Base-by-base conservation (phyloP, 2,113 vertebrate species). In the Gallinago jamesoni region DNA sequence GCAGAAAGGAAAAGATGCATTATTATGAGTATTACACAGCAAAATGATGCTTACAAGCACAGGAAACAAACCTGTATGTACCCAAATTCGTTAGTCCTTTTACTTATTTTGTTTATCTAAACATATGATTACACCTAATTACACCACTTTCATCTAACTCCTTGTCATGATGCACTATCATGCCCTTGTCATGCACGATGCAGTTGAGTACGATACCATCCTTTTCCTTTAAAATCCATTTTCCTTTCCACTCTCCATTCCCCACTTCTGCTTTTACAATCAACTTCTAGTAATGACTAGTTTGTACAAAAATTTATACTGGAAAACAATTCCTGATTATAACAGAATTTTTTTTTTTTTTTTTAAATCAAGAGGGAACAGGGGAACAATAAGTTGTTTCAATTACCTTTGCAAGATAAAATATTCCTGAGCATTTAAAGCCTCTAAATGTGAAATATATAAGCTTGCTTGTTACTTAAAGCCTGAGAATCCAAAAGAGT, bases 101-200 rank as follows among this genome's bases (percentile, higher is more conserved):
- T 76, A 35, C 56, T 91, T 50, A 69, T 16, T 52, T 23, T 78
- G 7, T 60, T 84, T 70, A 69, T 64, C 89, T 78, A 84, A 92
- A 89, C 35, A 56, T 82, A 89, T n/a, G 73, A 87, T 83, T 95
- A 75, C 33, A 66, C 28, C 28, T 68, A 96, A 94, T 89, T 45
- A 84, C 53, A 68, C 62, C 67, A 81, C 52, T 89, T 81, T 64
- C 45, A 59, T 41, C 39, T 47, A 60, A 22, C 35, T 82, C 45
- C 45, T 57, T 63, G 16, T 53, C 74, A 78, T 12, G 37, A 72
- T 33, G 66, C 6, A 3, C 43, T 68, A 47, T 23, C 47, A 43
- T 37, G 43, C 39, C 84, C 87, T 78, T 87, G 45, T 43, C 57
- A 83, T 18, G 9, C 50, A 16, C 8, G 35, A 66, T 41, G 33